phyloP scores from a whole-genome alignment of 2,888 invertebrate species.

The Conus canariensis region DNA sequence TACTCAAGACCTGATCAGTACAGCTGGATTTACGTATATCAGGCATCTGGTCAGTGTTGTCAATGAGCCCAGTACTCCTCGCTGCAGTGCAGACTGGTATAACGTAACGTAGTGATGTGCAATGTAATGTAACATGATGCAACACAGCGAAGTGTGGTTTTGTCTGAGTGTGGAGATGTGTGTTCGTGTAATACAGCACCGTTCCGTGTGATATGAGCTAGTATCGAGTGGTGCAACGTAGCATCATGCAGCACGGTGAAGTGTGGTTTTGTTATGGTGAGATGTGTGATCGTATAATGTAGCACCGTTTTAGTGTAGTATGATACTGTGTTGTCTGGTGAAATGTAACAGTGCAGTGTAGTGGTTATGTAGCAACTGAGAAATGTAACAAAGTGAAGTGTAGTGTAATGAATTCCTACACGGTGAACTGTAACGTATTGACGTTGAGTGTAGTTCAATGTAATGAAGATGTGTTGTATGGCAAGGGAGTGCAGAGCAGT shows the following conservation, averaged over 20 bases:
- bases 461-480: neutral
- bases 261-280: neutral
- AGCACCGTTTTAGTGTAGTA: no score
- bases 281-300: no score
- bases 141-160: neutral
- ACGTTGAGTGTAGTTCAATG: neutral
- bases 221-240: neutral
- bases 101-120: neutral
- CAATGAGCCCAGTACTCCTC: no score
- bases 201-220: neutral
- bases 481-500: neutral
- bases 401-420: neutral
- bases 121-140: neutral
- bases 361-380: neutral
- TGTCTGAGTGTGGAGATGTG: neutral
- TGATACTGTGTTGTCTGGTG: no score
- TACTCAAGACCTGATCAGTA: no score
- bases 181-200: neutral
- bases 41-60: no score
- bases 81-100: neutral
- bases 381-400: neutral
- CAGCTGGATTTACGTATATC: no score
- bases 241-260: neutral
- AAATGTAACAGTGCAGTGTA: neutral
- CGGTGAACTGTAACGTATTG: neutral